A percentile compares a stretch with the other conserved stretches of the same genome.
Conservation (phyloP, 37 sponge, comb jelly and placozoan species). For the Lycopodina hypogea region DNA sequence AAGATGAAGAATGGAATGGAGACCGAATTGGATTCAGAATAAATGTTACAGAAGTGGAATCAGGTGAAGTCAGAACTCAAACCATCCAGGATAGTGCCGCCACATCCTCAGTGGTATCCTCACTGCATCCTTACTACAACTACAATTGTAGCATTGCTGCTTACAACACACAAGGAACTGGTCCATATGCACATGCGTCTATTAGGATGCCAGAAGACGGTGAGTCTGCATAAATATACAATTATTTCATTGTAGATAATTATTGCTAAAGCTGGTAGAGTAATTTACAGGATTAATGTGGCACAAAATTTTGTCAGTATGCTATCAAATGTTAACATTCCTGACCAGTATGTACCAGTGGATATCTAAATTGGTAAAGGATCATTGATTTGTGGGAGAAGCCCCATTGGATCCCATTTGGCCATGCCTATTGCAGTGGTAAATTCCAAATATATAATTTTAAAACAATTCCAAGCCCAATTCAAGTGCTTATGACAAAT, state of each 20-base stretch:
- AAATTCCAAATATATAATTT: no score
- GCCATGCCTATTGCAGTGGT: no score
- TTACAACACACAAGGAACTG: constrained; percentile 17
- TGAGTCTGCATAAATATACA: neutral
- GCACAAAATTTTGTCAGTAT: no score
- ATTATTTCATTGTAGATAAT: neutral
- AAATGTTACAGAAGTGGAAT: neutral
- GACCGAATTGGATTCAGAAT: neutral
- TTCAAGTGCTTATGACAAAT: no score
- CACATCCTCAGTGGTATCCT: neutral
- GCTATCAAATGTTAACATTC: no score
- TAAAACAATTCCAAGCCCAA: no score
- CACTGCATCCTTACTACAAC: constrained; percentile 43
- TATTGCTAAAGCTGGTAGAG: neutral
- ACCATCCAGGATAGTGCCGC: neutral
- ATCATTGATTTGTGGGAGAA: no score
- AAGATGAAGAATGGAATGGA: constrained; percentile 3
- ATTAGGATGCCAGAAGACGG: constrained; percentile 1
- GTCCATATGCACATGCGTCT: constrained; percentile 13
- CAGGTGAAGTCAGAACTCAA: neutral
- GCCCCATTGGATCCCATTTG: no score
- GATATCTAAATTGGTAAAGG: no score
- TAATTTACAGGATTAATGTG: no score
- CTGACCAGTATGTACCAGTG: no score
- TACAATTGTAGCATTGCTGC: constrained; percentile 41